Percentiles rank a stretch among this genome's conserved stretches.
phyloP scores from a whole-genome alignment of 2,113 vertebrate species.

The Ceratotherium simum region DNA sequence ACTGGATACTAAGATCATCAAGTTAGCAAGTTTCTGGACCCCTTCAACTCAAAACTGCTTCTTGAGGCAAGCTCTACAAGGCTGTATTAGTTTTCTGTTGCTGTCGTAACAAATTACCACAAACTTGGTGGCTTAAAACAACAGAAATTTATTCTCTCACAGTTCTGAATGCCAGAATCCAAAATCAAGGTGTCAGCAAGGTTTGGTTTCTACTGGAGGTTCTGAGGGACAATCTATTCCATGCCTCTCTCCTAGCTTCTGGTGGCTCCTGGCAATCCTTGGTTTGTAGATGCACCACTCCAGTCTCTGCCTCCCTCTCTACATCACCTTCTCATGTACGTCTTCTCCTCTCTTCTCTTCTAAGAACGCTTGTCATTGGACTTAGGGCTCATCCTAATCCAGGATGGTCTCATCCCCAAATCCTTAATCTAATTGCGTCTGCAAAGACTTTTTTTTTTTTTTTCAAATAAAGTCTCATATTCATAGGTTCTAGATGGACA shows the following conservation, averaged over 20 bases:
- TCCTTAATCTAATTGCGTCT: neutral
- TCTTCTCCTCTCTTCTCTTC: neutral
- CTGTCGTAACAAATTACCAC: conserved; percentile 11
- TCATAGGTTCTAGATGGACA: neutral
- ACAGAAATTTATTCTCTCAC: neutral
- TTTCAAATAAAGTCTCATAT: conserved; percentile 1
- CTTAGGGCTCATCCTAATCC: neutral
- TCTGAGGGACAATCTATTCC: neutral
- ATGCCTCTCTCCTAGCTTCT: neutral
- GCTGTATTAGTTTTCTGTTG: neutral
- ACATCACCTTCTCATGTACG: neutral
- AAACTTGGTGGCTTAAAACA: neutral
- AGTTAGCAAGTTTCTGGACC: neutral
- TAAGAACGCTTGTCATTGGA: neutral
- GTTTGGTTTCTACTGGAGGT: neutral
- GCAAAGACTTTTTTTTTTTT: neutral
- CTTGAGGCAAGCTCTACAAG: neutral
- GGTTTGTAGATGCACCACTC: neutral
- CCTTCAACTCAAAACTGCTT: conserved; percentile 20
- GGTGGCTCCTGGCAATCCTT: neutral
- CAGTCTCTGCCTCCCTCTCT: neutral
- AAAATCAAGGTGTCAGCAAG: neutral
- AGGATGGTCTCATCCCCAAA: neutral
- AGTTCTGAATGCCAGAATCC: neutral
- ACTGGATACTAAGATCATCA: neutral